These are phyloP conservation scores for Remorina albescens DNA, from an alignment of 2,797 vertebrate genomes.

Conservation along the genomic window DNA sequence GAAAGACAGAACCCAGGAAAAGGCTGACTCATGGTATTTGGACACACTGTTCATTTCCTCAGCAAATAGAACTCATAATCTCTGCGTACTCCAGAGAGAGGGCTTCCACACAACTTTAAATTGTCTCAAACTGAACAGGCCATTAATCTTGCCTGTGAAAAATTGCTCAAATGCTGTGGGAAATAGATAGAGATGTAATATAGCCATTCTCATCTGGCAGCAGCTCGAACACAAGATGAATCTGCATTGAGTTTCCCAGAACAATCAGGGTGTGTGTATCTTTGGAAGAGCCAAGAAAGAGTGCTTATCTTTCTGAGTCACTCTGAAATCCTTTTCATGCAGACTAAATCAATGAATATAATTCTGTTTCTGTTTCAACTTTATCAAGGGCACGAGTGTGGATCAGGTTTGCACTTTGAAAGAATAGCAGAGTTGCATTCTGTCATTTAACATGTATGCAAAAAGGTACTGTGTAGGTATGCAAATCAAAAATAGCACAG, in stretches of 20 bases:
- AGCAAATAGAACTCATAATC: slow-evolving; percentile 67
- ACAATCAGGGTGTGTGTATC: slow-evolving; percentile 72
- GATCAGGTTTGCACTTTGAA: slow-evolving; percentile 31
- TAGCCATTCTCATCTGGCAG: slow-evolving; percentile 61
- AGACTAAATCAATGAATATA: slow-evolving; percentile 55
- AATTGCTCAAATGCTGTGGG: slow-evolving; percentile 71
- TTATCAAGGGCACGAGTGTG: slow-evolving; percentile 49
- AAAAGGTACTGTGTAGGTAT: slow-evolving; percentile 6
- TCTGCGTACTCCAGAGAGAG: slow-evolving; percentile 59
- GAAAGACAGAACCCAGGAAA: slow-evolving; percentile 19
- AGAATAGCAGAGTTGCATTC: slow-evolving; percentile 8
- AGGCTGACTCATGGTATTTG: slow-evolving; percentile 59
- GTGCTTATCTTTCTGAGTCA: slow-evolving; percentile 69
- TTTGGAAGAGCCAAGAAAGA: slow-evolving; percentile 62
- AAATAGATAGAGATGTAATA: slow-evolving; percentile 75
- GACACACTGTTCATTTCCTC: slow-evolving; percentile 65
- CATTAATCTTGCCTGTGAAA: slow-evolving; percentile 75
- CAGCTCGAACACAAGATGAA: slow-evolving; percentile 70
- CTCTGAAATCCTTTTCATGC: slow-evolving; percentile 64
- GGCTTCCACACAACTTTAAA: slow-evolving; percentile 54
- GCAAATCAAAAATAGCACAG: slow-evolving; percentile 20
- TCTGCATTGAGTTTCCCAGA: slow-evolving; percentile 72
- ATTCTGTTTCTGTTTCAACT: slow-evolving; percentile 54
- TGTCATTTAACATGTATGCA: slow-evolving; percentile 19
- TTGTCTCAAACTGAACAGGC: slow-evolving; percentile 64